Evolutionary conservation across 2,888 invertebrate genomes (phyloP), one percentile per base, ranked within the genome.

Genomic region (Drosophila yooni): DNA sequence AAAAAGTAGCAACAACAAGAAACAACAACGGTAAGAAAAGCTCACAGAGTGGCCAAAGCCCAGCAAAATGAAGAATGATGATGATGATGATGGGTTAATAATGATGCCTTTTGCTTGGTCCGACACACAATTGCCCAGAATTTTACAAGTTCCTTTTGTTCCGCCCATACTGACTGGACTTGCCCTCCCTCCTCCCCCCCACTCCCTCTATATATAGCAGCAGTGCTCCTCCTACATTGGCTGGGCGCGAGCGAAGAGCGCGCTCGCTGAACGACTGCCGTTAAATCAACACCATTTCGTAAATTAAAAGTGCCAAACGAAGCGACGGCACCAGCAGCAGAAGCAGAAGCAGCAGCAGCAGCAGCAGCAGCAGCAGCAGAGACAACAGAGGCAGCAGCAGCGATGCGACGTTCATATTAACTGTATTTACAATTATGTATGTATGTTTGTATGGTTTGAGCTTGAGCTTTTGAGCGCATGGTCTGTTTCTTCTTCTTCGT

Each of bases 281-380:
- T 87, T 88, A 91, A 91, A 91, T 89, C 91, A 91, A 91, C 91
- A 91, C 91, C 91, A 91, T 91, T 91, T 91, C 82, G 78, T 78
- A 91, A 91, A 91, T 91, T 91, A 91, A 89, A 88, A 89, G 89
- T 86, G 83, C 89, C 83, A 84, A 81, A 73, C 83, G 80, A 63
- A 76, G 69, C 81, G 70, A 76, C 61, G 50, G 57, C 51, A 43
- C 11, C 68, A 40, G 76, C 63, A 48, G 48, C 61, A 52, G 31
- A 21, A 27, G 60, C 51, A 33, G 27, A 6, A 52, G 43, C 57
- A 36, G 63, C 67, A 48, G 54, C 27, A 38, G 57, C 51, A 33
- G 27, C 6, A 48, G 54, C 27, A 38, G 57, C 51, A 33, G 27
- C 6, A 38, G 51, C 59, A 43, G 66, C 46, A 43, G 21, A 10